Percentiles rank a stretch among this genome's conserved stretches.
phyloP scores from a whole-genome alignment of 2,888 invertebrate genomes.

The Drosophila fungiperda region DNA sequence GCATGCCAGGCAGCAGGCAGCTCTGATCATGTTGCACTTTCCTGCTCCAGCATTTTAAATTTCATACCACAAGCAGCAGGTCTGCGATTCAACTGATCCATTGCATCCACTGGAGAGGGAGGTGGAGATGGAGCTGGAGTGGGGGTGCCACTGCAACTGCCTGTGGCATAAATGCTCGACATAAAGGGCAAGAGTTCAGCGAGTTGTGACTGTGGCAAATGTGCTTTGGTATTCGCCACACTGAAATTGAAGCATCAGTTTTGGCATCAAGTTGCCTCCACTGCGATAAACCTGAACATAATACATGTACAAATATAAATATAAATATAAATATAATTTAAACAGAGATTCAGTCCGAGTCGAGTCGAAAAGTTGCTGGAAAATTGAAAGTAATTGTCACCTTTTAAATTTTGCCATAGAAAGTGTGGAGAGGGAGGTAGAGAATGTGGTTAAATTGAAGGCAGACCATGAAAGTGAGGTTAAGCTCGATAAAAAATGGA shows the following conservation, averaged over 20 bases:
- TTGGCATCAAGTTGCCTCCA: conserved; percentile 54
- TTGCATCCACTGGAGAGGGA: conserved; percentile 3
- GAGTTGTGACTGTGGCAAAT: conserved; percentile 72
- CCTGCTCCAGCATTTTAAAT: conserved; percentile 63
- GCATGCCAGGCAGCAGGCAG: conserved; percentile 4
- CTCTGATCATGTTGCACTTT: conserved; percentile 75
- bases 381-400: conserved; percentile 79
- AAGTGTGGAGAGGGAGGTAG: conserved; percentile 30
- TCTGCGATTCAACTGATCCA: conserved; percentile 29
- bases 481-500: conserved; percentile 9
- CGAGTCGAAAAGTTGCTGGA: conserved; percentile 36
- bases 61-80: conserved; percentile 55
- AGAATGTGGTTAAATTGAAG: too few species aligned
- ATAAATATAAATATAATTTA: conserved; percentile 24
- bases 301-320: conserved; percentile 6
- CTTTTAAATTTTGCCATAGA: conserved; percentile 49
- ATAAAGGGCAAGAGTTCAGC: conserved; percentile 79
- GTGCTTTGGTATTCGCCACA: conserved; percentile 44
- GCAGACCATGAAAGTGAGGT: conserved; percentile 17
- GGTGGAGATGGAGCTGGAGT: conserved; percentile 11
- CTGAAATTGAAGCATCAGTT: conserved; percentile 59
- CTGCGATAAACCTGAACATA: conserved; percentile 12
- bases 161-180: conserved; percentile 74
- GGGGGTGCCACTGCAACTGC: conserved; percentile 40
- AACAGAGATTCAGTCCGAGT: conserved; percentile 16